Percentiles rank a stretch among this genome's conserved stretches.
phyloP scores from a whole-genome alignment of 1,140 invertebrate species.

The Eurosta solidaginis region DNA sequence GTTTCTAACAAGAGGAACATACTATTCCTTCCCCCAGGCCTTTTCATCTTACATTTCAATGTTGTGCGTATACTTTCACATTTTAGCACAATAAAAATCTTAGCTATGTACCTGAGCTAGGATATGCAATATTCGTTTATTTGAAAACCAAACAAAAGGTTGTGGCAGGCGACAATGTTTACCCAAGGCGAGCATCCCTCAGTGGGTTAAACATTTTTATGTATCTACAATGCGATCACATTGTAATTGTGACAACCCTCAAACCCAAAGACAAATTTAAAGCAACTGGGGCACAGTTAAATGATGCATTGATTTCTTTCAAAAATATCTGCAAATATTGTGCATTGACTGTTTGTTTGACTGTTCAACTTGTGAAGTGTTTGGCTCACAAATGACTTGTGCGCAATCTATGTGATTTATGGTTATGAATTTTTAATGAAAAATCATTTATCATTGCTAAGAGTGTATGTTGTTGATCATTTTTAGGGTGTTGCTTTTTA shows the following conservation, averaged over 20 bases:
- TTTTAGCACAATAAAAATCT: background rate
- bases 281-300: background rate
- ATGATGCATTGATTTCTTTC: background rate
- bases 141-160: background rate
- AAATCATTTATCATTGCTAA: conserved; percentile 20
- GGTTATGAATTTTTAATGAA: conserved; percentile 25
- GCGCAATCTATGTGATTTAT: conserved; percentile 5
- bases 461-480: background rate
- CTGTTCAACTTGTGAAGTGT: conserved; percentile 22
- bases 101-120: background rate
- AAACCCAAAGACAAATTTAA: background rate
- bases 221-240: background rate
- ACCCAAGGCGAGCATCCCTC: background rate
- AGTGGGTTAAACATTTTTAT: background rate
- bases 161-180: background rate
- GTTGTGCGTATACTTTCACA: background rate
- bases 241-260: background rate
- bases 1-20: too few species aligned
- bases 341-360: background rate
- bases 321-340: background rate
- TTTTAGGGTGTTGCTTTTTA: background rate
- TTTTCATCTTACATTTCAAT: background rate
- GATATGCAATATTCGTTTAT: background rate
- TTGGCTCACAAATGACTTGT: background rate
- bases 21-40: background rate